Percentiles rank a stretch among this genome's conserved stretches.
phyloP scores from a whole-genome alignment of 2,888 invertebrate species.

The Chrysomela aeneicollis region DNA sequence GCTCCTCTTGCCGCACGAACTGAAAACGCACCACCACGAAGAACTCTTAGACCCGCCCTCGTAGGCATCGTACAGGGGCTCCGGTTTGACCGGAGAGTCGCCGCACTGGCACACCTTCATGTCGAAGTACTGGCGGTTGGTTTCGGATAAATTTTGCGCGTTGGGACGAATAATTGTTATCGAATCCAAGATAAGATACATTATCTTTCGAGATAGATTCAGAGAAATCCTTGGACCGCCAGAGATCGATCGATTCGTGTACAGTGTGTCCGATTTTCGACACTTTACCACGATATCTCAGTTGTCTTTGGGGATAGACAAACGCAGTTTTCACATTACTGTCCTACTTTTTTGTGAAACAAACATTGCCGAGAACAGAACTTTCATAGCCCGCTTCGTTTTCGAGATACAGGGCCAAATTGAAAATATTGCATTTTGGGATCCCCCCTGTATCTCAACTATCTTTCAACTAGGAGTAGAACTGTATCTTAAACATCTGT shows the following conservation, averaged over 20 bases:
- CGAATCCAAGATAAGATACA: not conserved
- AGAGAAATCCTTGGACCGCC: not conserved
- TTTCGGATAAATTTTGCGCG: not conserved
- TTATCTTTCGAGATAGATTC: not conserved
- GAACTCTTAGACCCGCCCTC: slow-evolving; percentile 25
- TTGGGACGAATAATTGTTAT: not conserved
- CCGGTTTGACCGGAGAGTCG: slow-evolving; percentile 12
- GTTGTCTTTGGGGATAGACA: too few species aligned
- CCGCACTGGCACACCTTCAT: slow-evolving; percentile 44
- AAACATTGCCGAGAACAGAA: too few species aligned
- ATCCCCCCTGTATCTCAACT: too few species aligned
- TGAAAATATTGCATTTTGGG: too few species aligned
- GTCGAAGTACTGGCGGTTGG: slow-evolving; percentile 1
- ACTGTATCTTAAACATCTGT: too few species aligned
- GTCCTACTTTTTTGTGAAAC: too few species aligned
- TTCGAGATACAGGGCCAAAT: too few species aligned
- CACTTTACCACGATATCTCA: too few species aligned
- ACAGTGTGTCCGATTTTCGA: too few species aligned
- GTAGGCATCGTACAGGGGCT: slow-evolving; percentile 23
- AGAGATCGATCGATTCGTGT: not conserved
- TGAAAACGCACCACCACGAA: slow-evolving; percentile 44
- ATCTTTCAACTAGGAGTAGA: too few species aligned
- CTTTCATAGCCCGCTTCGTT: too few species aligned
- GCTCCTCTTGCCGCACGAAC: slow-evolving; percentile 34
- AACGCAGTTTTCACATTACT: too few species aligned